A percentile compares a stretch with the other conserved stretches of the same genome.
Conservation (phyloP, 2,888 invertebrate genomes). For the Drosophila putrida region DNA sequence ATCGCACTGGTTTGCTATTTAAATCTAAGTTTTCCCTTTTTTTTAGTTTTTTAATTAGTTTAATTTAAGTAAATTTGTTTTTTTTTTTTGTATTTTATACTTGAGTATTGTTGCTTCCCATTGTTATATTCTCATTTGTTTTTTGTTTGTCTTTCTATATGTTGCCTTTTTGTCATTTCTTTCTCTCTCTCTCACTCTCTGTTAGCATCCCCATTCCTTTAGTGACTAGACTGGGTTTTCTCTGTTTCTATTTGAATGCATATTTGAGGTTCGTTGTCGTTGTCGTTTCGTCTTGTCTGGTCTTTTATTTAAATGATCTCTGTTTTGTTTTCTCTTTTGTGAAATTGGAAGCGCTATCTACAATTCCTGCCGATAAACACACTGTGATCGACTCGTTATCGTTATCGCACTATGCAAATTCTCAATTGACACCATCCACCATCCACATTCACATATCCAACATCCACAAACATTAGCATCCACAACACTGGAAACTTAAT, state of each 20-base stretch:
- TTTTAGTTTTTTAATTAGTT: constrained; percentile 35
- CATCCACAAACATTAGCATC: constrained; percentile 17
- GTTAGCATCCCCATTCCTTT: constrained; percentile 74
- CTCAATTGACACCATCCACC: constrained; percentile 27
- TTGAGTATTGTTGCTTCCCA: constrained; percentile 83
- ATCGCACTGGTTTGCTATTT: constrained; percentile 51
- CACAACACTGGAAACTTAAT: constrained; percentile 26
- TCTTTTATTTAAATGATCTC: constrained; percentile 11
- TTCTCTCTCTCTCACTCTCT: constrained; percentile 36
- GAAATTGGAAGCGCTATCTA: constrained; percentile 42
- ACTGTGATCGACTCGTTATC: constrained; percentile 73
- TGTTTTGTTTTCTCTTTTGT: constrained; percentile 1
- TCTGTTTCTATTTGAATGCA: constrained; percentile 63
- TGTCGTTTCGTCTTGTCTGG: constrained; percentile 25
- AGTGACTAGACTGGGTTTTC: constrained; percentile 83
- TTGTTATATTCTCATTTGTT: constrained; percentile 31
- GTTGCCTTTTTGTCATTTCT: constrained; percentile 31
- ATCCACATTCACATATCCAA: constrained; percentile 10
- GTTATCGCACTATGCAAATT: constrained; percentile 71
- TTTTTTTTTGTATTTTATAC: constrained; percentile 82
- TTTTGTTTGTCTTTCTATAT: constrained; percentile 38
- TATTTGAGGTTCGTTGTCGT: constrained; percentile 64
- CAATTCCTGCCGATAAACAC: constrained; percentile 60
- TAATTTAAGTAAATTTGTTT: constrained; percentile 70
- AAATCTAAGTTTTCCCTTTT: constrained; percentile 41